Evolutionary conservation across 64 coral and sea anemone species (phyloP), one percentile per base, ranked within the genome.

Genomic region (Pocillopora verrucosa): DNA sequence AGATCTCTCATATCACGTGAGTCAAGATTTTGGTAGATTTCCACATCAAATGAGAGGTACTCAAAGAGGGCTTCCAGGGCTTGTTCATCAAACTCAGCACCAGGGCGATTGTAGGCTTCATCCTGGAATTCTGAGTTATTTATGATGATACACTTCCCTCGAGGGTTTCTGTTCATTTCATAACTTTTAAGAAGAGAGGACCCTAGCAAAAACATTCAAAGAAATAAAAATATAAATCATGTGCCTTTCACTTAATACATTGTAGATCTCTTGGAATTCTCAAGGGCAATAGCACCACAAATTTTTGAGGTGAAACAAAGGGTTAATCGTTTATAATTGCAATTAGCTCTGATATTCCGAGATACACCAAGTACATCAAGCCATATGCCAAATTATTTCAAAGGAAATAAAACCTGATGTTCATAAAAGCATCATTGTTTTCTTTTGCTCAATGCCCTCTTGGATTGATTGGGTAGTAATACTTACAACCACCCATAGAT

Each of bases 111-210:
- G 0, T 12, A 34, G 14, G 30, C 11, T 15, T 73, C 51, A 65
- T 72, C 61, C 7, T 80, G 6, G 17, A 72, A 90, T 5, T 30
- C 26, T 0, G 41, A 15, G 34, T 90, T 90, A 16, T 79, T 90
- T 6, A 90, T 90, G 38, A 90, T 82, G 16, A 90, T 58, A 41
- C 88, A 90, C 35, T 59, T 14, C 2, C 88, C 88, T 36, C 60
- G 35, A 36, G 88, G 88, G 65, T 25, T 73, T 16, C 74, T 81
- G 64, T 24, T 73, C 88, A 90, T 89, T 37, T 76, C 15, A 25
- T 76, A 76, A 16, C 13, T 16, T 16, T 9, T 13, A 3, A 4
- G 62, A 16, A 13, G 30, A 30, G 30, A 30, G 30, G 30, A 30
- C 30, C 30, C 30, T 30, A 30, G 30, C 30, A 13, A 65, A 3